Evolutionary conservation across 1,140 invertebrate genomes (phyloP), one percentile per base, ranked within the genome.

Genomic region (Drosophila sulfurigaster): DNA sequence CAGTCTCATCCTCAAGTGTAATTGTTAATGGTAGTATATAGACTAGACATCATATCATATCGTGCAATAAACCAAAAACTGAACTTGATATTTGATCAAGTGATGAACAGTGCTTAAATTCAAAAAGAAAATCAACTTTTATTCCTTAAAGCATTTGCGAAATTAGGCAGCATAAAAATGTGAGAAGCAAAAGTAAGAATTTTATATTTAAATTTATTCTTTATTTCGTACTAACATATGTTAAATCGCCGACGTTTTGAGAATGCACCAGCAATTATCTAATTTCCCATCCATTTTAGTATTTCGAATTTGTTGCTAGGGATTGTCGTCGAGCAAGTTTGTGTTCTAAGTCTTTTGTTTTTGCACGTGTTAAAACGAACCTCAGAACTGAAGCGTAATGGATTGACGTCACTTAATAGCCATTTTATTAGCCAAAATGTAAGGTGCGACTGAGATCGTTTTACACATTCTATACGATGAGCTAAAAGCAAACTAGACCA

Each of bases 1-100:
- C 93, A 93, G 35, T 87, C 59, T 5, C 92, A 92, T 75, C 81
- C 91, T 25, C 69, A 28, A 2, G 4, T 49, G 2, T 20, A 65
- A 20, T 32, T 67, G 32, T 15, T 49, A 51, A 49, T 25, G 56
- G 10, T 5, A 38, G 54, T 43, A 38, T 48, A 16, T 25, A 5
- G 1, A 63, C 7, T 5, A 32, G 48, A 11, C 6, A 1, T 62
- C 15, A 8, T 66, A 13, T 43, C 52, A 52, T 67, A 56, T 10
- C 56, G 30, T 56, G 57, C 32, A 74, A 62, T 69, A 74, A 69
- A 69, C 57, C 57, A 69, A 74, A 74, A 56, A 11, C 43, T 38
- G 30, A 69, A 15, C 32, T 62, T 62, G 49, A 60, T n/a, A 15
- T 60, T 52, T 15, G 7, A 49, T 43, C 57, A 52, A 60, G 56